Conservation (phyloP, 2,888 invertebrate species). For the Athalia circularis region DNA sequence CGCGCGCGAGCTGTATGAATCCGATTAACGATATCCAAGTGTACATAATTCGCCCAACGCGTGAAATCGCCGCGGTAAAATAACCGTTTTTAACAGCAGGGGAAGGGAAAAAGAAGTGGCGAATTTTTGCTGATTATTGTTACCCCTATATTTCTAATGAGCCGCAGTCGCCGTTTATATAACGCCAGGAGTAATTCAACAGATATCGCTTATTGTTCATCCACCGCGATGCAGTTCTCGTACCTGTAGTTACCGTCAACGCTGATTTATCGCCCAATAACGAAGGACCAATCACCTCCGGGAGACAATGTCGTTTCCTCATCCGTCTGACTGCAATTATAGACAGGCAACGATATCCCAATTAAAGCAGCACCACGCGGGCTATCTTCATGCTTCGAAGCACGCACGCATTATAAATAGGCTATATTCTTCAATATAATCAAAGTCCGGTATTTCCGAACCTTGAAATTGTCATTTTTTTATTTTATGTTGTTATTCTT, state of each 20-base stretch:
- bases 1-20: too few species aligned
- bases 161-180: too few species aligned
- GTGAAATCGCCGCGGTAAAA: too few species aligned
- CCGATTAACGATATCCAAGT: neutral
- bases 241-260: slow-evolving; percentile 58
- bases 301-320: slow-evolving; percentile 49
- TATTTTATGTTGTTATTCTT: too few species aligned
- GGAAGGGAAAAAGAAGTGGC: neutral
- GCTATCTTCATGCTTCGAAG: neutral
- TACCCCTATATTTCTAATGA: too few species aligned
- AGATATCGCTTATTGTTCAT: slow-evolving; percentile 51
- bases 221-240: slow-evolving; percentile 3
- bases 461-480: too few species aligned
- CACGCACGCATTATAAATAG: neutral
- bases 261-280: slow-evolving; percentile 63
- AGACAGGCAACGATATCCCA: slow-evolving; percentile 31
- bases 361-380: slow-evolving; percentile 20
- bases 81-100: too few species aligned
- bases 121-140: neutral
- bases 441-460: neutral
- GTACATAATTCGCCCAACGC: too few species aligned
- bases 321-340: slow-evolving; percentile 37
- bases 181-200: too few species aligned
- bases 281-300: slow-evolving; percentile 52
- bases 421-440: too few species aligned